phyloP scores from a whole-genome alignment of 92 coral and sea anemone species.

The Palythoa grandiflora region DNA sequence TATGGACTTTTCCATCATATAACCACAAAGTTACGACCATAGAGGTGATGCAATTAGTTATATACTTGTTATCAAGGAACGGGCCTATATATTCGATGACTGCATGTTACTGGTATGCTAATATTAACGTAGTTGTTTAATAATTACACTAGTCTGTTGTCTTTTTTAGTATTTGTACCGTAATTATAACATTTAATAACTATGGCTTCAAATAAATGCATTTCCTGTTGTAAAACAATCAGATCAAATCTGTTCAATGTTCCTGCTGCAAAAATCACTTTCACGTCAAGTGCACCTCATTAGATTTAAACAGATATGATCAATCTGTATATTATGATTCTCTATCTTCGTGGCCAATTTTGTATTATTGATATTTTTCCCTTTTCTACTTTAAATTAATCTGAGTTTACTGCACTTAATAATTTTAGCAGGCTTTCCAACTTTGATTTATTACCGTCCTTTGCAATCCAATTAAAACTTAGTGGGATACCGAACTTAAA shows the following conservation, averaged over 20 bases:
- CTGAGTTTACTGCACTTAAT: conserved; percentile 35
- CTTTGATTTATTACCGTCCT: conserved; percentile 52
- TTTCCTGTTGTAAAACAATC: conserved; percentile 21
- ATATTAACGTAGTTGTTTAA: conserved; percentile 15
- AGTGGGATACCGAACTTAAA: conserved; percentile 46
- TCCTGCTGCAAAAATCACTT: conserved; percentile 30
- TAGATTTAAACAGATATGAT: conserved; percentile 16
- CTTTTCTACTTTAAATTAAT: conserved; percentile 41
- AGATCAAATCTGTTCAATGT: conserved; percentile 32
- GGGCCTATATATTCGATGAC: conserved; percentile 25
- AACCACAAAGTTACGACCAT: too few relatives aligned
- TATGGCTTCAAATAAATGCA: conserved; percentile 19
- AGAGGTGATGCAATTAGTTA: neutral
- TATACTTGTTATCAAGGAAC: conserved; percentile 29
- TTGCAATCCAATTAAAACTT: conserved; percentile 50
- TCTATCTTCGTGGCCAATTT: conserved; percentile 3
- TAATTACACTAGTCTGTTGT: conserved; percentile 4
- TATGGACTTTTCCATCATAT: too few relatives aligned
- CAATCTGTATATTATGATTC: conserved; percentile 13
- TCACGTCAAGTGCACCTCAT: conserved; percentile 31
- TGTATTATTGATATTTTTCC: conserved; percentile 28
- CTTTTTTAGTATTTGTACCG: neutral
- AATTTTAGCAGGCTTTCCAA: conserved; percentile 18
- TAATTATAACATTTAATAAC: conserved; percentile 21
- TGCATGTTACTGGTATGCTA: conserved; percentile 28